Evolutionary conservation across 2,888 invertebrate species (phyloP).

Genomic region (Dolomedes plantarius): DNA sequence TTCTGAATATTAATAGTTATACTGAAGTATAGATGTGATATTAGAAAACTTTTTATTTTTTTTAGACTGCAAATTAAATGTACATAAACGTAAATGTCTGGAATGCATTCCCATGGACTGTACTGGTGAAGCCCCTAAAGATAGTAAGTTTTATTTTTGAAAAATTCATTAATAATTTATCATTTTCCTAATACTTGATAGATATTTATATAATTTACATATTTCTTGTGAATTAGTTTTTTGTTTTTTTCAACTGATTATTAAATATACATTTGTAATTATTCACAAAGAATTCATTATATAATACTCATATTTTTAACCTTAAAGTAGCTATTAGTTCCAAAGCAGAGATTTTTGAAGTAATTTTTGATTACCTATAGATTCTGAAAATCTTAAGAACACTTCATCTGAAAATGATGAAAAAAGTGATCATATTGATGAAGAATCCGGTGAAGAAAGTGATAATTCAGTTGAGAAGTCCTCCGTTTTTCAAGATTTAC

Average conservation of each 20-base stretch:
- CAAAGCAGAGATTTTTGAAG: too few species aligned
- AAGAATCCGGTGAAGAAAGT: constrained; percentile 73
- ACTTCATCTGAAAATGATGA: constrained; percentile 55
- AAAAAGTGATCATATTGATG: constrained; percentile 62
- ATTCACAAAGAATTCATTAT: too few species aligned
- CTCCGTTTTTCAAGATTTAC: constrained; percentile 23
- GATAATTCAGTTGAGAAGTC: constrained; percentile 66
- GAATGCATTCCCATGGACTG: constrained; percentile 93
- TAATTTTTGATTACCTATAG: too few species aligned
- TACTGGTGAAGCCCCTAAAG: constrained; percentile 84
- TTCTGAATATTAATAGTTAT: too few species aligned
- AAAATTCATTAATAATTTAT: not conserved
- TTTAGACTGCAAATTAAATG: constrained; percentile 92
- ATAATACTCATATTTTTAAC: too few species aligned
- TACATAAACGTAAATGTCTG: constrained; percentile 91
- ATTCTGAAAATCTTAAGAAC: constrained; percentile 51
- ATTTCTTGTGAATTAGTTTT: not conserved
- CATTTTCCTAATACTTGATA: too few species aligned
- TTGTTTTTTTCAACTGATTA: not conserved
- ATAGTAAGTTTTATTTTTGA: constrained; percentile 75
- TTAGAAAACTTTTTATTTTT: too few species aligned
- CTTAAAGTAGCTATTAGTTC: too few species aligned
- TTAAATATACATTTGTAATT: too few species aligned
- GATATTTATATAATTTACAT: too few species aligned
- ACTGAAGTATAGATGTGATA: too few species aligned